Evolutionary conservation across 2,113 vertebrate genomes (phyloP), one percentile per base, ranked within the genome.

Genomic region (Mohoua ochrocephala): DNA sequence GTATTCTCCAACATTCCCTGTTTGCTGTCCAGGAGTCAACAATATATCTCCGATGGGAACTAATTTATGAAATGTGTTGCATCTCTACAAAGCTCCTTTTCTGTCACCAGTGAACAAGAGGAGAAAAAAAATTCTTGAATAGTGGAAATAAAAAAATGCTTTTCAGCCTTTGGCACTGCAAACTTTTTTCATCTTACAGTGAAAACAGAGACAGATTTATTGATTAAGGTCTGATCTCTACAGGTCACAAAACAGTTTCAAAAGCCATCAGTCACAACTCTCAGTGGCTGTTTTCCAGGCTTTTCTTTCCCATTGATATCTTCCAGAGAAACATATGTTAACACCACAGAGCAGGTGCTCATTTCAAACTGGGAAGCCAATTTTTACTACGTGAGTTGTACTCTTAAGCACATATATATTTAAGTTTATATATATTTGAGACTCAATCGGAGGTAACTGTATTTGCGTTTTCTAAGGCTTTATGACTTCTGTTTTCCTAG

Each of bases 131-230:
- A 13, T 1, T 13, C 15, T 67, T 87, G 41, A 65, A 50, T 9
- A 76, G 37, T n/a, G 20, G 17, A 4, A 2, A 12, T 53, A 56
- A 50, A 91, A 87, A 57, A 33, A 8, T 42, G 41, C 42, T 67
- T 89, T 95, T 91, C 24, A 79, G 84, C 81, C 81, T 95, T 93
- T 93, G 78, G 74, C 74, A 87, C 42, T 57, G 26, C 31, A 87
- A 91, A 73, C 45, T 39, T 91, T 87, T 88, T 82, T 57, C 45
- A 84, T 87, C 56, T 65, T 89, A 37, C 61, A 91, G 45, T 82
- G 61, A 89, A 95, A 96, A 93, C 1, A 87, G 65, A 83, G 63
- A 80, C 87, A 96, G 84, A 93, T 96, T 94, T 95, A 93, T 93
- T 95, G 81, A 96, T 91, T 73, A 42, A 93, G 93, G 35, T 54